Evolutionary conservation across 2,888 invertebrate genomes (phyloP), one percentile per base, ranked within the genome.

Genomic region (Muschampia plurimacula): DNA sequence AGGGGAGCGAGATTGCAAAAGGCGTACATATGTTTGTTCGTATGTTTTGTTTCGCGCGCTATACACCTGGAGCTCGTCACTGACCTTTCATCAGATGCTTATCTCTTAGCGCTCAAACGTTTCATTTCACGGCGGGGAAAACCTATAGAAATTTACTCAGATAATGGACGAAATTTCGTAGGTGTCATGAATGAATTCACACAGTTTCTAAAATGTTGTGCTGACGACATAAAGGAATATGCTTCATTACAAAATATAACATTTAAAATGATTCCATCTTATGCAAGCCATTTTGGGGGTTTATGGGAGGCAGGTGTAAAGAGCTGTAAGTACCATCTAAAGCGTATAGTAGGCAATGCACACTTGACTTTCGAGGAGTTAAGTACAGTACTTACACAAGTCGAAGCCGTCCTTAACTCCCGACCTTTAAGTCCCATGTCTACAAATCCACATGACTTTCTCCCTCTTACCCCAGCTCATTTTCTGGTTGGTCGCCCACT

Each of bases 381-480:
- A 6, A 44, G 64, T 22, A 79, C 77, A 9, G 64, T 75, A 2
- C 72, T 79, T 9, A 28, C 74, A 32, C 75, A 74, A 67, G 41
- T 76, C 9, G 74, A 76, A 59, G 73, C 74, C 10, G 63, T 74
- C 15, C 67, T 76, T 12, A 74, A 76, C 49, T 73, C 73, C 49
- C 68, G 74, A 15, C 76, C 76, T 32, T 46, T 76, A 28, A 57
- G 49, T 32, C 72, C 75, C 9, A 13, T 75, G 28, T 69, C 72
- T 13, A 52, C 66, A n/a, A 46, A 65, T 22, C 63, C 69, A 6
- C 32, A 55, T 13, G 69, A 69, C 52, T 28, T 60, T 10, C 22
- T 46, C 32, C 76, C 75, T 8, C 67, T 82, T 13, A 80, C 80
- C 0, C 81, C 82, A 12, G 80, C 74, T 2, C 82, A 82, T 64